Percentiles rank a stretch among this genome's conserved stretches.
These are phyloP conservation scores for Drosophila emarginata DNA, from an alignment of 2,888 invertebrate species.

Conservation along the genomic window DNA sequence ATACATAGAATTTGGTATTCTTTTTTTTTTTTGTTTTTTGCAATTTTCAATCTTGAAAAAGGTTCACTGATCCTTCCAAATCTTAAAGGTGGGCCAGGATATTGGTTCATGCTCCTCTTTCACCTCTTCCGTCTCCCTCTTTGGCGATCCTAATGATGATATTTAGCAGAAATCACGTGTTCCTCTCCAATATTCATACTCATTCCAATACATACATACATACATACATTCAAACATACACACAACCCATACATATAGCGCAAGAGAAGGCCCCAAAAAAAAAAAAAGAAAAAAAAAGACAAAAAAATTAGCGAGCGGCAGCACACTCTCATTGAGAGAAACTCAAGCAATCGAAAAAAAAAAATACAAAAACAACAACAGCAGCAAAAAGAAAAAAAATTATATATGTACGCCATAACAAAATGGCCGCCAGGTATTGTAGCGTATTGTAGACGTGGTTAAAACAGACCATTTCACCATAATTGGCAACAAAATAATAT, in stretches of 20 bases:
- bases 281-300: too few species aligned
- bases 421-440: conserved; percentile 62
- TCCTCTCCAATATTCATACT: background rate
- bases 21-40: background rate
- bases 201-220: background rate
- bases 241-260: conserved; percentile 19
- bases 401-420: conserved; percentile 39
- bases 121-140: background rate
- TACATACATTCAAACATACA: background rate
- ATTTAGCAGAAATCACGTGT: background rate
- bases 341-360: conserved; percentile 13
- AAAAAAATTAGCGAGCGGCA: conserved; percentile 61
- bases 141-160: background rate
- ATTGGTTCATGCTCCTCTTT: background rate
- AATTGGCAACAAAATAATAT: conserved; percentile 1
- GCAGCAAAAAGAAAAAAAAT: conserved; percentile 14
- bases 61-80: background rate
- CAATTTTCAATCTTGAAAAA: background rate
- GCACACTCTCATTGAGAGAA: conserved; percentile 25
- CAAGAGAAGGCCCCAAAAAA: conserved; percentile 1
- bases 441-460: conserved; percentile 54
- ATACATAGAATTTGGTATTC: background rate
- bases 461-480: conserved; percentile 23
- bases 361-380: conserved; percentile 16
- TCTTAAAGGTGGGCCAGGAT: background rate